Evolutionary conservation across 2,113 vertebrate genomes (phyloP), one percentile per base, ranked within the genome.

Genomic region (Neogobius melanostomus): DNA sequence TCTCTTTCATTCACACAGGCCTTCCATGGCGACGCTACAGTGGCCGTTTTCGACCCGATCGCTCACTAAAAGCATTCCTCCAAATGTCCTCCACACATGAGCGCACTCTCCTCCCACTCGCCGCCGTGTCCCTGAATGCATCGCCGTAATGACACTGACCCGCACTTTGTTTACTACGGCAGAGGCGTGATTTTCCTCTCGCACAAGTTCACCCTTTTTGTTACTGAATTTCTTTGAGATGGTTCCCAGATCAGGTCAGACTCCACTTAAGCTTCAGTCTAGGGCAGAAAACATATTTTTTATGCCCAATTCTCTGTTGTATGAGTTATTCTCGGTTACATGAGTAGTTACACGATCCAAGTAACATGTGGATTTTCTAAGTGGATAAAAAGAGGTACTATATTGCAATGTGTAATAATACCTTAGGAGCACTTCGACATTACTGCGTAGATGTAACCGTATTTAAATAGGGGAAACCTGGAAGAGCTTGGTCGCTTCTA

Each of bases 221-320:
- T 69, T 73, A 4, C 64, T 10, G 81, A 73, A 90, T 83, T 76
- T 82, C 72, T 82, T 71, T 62, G 76, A 82, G 81, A 79, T 15
- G 76, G 65, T 59, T 56, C 68, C 28, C 28, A 36, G 28, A 36
- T 36, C 28, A 36, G 28, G 28, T 36, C 28, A 36, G 28, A 36
- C 28, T 2, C 28, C 28, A 5, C 28, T 36, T 36, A 5, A 36
- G 28, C 28, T 36, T 36, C 28, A 36, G 28, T 36, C 28, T 4
- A 36, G 28, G 3, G 28, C 4, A 5, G 28, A 4, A 36, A 36
- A 36, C 28, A 36, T 36, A 36, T 36, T 36, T 36, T 36, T 36
- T 3, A 36, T 4, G 28, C 4, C 28, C 28, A 5, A 36, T 5
- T 36, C 28, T 36, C 21, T n/a, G n/a, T n/a, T n/a, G n/a, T n/a